Conservation (phyloP, 1,140 invertebrate species). For the Drosophila ironensis region DNA sequence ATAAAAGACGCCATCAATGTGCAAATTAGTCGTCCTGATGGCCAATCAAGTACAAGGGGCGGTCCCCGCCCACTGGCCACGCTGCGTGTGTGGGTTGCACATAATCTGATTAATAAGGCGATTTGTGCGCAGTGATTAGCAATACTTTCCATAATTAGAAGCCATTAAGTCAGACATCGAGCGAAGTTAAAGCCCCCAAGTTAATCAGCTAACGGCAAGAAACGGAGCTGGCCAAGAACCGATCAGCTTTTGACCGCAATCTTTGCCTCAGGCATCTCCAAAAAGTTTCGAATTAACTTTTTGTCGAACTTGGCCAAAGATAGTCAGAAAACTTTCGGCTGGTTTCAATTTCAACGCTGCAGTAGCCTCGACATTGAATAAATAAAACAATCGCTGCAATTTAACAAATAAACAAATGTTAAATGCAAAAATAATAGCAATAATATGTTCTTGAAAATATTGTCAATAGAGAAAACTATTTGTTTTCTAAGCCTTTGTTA, state of each 20-base stretch:
- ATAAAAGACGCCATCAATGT: constrained; percentile 78
- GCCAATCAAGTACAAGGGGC: constrained; percentile 51
- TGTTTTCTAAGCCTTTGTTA: too few relatives aligned
- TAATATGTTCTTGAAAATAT: too few relatives aligned
- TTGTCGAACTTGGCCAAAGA: neutral
- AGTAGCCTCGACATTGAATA: too few relatives aligned
- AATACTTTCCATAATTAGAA: constrained; percentile 74
- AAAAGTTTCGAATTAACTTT: constrained; percentile 25
- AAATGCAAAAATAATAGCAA: too few relatives aligned
- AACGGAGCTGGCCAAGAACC: neutral
- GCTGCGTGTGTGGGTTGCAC: constrained; percentile 18
- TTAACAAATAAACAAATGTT: too few relatives aligned
- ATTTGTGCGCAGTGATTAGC: constrained; percentile 70
- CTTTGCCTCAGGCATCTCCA: constrained; percentile 4
- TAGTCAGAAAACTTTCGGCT: too few relatives aligned
- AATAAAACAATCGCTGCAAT: too few relatives aligned
- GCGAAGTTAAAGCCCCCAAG: constrained; percentile 5
- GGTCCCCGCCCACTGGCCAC: constrained; percentile 27
- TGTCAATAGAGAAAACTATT: neutral
- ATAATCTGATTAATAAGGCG: constrained; percentile 77
- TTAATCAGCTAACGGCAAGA: constrained; percentile 9
- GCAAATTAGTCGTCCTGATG: constrained; percentile 72
- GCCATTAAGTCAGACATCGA: constrained; percentile 51
- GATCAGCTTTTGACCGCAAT: neutral
- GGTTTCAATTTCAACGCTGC: too few relatives aligned